phyloP scores from a whole-genome alignment of 2,113 vertebrate genomes.

The Cottus gobio region DNA sequence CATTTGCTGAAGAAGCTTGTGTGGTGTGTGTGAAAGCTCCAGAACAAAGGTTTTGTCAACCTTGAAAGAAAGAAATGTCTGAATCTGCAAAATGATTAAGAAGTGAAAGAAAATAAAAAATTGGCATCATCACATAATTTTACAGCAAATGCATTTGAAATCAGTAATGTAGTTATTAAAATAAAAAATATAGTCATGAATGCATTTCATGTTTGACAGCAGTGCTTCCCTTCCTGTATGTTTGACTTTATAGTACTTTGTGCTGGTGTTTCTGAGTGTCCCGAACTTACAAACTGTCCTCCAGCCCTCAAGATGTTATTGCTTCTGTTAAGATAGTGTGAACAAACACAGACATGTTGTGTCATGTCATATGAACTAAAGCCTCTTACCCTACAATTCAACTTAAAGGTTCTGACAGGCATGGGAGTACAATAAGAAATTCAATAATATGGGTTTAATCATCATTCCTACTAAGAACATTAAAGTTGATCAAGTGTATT shows the following conservation, averaged over 20 bases:
- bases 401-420: background rate
- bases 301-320: background rate
- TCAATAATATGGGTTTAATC: background rate
- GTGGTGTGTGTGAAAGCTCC: no score
- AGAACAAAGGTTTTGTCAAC: no score
- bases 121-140: no score
- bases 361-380: background rate
- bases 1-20: no score
- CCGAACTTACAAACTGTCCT: no score
- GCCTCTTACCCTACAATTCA: background rate
- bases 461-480: background rate
- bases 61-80: no score
- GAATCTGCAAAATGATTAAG: no score
- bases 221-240: background rate
- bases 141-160: no score
- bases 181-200: no score
- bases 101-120: no score
- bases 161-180: no score
- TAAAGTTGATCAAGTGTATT: background rate
- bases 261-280: background rate
- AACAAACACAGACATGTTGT: conserved; percentile 2
- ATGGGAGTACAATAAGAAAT: background rate
- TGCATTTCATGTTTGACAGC: background rate
- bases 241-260: background rate
- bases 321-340: background rate